phyloP scores from a whole-genome alignment of 2,113 vertebrate species.

The Lasiurus borealis region DNA sequence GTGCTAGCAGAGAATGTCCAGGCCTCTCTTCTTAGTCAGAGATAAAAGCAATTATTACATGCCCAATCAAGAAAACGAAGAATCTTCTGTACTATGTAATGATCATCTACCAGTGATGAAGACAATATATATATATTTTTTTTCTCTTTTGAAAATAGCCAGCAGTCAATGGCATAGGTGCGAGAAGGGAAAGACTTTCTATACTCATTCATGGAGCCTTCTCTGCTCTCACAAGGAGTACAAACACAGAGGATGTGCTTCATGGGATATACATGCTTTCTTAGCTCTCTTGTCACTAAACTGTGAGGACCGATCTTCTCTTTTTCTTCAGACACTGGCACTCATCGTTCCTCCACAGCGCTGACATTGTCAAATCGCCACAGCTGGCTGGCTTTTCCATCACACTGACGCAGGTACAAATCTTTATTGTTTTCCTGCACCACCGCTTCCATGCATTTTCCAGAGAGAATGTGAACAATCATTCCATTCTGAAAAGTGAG shows the following conservation, averaged over 20 bases:
- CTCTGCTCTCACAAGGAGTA: background rate
- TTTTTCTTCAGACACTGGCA: background rate
- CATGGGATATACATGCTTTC: background rate
- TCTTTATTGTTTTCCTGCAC: slow-evolving; percentile 81
- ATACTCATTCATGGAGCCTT: background rate
- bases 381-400: slow-evolving; percentile 87
- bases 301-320: background rate
- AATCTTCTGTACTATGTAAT: background rate
- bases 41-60: background rate
- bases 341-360: slow-evolving; percentile 84
- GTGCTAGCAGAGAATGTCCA: background rate
- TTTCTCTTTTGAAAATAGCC: background rate
- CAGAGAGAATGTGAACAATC: slow-evolving; percentile 90
- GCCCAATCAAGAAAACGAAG: background rate
- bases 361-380: slow-evolving; percentile 90
- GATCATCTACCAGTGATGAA: slow-evolving; percentile 28
- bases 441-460: slow-evolving; percentile 91
- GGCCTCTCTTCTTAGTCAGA: background rate
- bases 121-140: background rate
- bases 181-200: background rate
- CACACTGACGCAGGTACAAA: slow-evolving; percentile 87
- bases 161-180: background rate
- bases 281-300: background rate
- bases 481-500: slow-evolving; percentile 87
- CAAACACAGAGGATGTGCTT: background rate